These are phyloP conservation scores for Glyphotaelius pellucidus DNA, from an alignment of 2,888 invertebrate genomes.

Conservation along the genomic window DNA sequence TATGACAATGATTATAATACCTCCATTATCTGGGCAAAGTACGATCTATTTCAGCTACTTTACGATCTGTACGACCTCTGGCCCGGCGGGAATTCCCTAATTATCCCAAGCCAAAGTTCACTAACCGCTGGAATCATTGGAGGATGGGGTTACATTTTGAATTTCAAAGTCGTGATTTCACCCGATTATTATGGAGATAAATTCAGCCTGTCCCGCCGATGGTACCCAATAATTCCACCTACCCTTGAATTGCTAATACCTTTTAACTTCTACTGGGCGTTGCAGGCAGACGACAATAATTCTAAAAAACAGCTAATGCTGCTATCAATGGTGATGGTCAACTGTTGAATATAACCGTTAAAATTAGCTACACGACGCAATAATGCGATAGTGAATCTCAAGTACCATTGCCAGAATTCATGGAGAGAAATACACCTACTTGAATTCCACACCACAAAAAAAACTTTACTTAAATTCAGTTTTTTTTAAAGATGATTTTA, in stretches of 20 bases:
- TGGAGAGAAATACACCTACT: too few relatives aligned
- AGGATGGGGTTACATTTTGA: neutral
- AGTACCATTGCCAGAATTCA: too few relatives aligned
- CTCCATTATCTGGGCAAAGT: neutral
- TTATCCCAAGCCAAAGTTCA: slow-evolving; percentile 22
- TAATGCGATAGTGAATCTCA: too few relatives aligned
- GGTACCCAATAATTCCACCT: neutral
- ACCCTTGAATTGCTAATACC: neutral
- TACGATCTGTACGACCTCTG: neutral
- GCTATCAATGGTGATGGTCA: too few relatives aligned
- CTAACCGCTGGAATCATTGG: neutral
- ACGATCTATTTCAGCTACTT: neutral
- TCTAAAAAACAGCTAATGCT: too few relatives aligned
- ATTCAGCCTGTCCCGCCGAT: neutral
- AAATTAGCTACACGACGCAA: too few relatives aligned
- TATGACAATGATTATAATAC: neutral
- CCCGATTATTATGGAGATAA: slow-evolving; percentile 3
- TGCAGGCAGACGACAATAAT: too few relatives aligned
- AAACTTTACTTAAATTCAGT: too few relatives aligned
- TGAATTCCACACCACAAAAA: too few relatives aligned
- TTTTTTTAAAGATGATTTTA: too few relatives aligned
- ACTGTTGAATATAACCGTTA: too few relatives aligned
- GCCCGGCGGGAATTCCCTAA: neutral
- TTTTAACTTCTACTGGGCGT: too few relatives aligned
- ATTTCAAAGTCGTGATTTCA: slow-evolving; percentile 19